Evolutionary conservation across 2,113 vertebrate species (phyloP).

Genomic region (Rousettus leschenaultii): DNA sequence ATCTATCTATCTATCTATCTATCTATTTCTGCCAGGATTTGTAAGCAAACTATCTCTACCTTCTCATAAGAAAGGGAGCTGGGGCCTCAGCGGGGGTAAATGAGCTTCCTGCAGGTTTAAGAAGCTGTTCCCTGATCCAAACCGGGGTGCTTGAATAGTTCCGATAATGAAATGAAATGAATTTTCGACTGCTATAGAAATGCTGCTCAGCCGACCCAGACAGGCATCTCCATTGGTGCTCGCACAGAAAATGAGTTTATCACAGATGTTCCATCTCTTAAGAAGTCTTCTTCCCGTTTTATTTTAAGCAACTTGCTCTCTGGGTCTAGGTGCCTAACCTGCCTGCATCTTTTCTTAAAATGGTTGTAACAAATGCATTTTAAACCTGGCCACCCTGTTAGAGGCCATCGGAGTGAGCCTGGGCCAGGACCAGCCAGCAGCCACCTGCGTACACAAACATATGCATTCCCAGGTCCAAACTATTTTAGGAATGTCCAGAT

Average conservation of each 20-base stretch:
- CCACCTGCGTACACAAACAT: not conserved
- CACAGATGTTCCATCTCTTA: constrained; percentile 51
- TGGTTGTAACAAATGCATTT: rapidly evolving
- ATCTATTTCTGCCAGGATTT: not conserved
- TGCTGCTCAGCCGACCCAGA: constrained; percentile 62
- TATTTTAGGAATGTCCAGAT: constrained; percentile 1
- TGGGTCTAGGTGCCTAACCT: not conserved
- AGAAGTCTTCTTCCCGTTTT: not conserved
- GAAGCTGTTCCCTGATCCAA: constrained; percentile 67
- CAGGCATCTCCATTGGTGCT: constrained; percentile 15
- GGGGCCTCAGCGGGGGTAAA: constrained; percentile 77
- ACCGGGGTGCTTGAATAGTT: constrained; percentile 73
- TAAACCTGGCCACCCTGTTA: not conserved
- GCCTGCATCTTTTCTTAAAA: not conserved
- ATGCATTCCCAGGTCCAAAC: not conserved
- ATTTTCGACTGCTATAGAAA: constrained; percentile 64
- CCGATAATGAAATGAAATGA: constrained; percentile 78
- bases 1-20: too few relatives aligned
- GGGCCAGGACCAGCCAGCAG: not conserved
- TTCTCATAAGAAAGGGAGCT: constrained; percentile 53
- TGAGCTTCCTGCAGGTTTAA: constrained; percentile 77
- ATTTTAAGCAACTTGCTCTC: constrained; percentile 24
- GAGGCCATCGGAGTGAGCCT: rapidly evolving
- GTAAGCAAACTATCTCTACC: constrained; percentile 31
- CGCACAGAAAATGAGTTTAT: constrained; percentile 39